Base-by-base conservation (phyloP, 2,888 invertebrate genomes). In the Philereme vetulata region DNA sequence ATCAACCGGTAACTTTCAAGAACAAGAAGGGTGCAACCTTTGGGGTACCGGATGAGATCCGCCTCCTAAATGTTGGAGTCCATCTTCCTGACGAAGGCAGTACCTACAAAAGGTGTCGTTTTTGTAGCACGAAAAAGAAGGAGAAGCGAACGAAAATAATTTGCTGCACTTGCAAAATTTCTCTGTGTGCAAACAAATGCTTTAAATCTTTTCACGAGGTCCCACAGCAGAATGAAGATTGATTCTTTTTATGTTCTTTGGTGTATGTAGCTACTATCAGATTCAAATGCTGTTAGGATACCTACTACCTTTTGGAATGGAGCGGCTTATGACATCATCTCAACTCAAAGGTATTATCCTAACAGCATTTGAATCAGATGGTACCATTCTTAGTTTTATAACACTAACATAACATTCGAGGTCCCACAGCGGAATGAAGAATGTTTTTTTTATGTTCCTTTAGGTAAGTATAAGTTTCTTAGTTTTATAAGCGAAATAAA, bases 211-310 rank as follows among this genome's bases (percentile, higher is more conserved):
- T 49, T 49, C 48, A 49, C 21, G 44, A 44, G 44, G 42, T n/a
- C n/a, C n/a, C 42, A n/a, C 42, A 42, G 21, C 21, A 21, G 21
- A 21, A 21, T 21, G 21, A 21, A 21, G 21, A 21, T 21, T 21
- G 21, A 21, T 42, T 42, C 33, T 33, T 35, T 35, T 49, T 49
- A 49, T 49, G 49, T 49, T 49, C 38, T 49, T 49, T 49, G 49
- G 49, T 49, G 49, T 49, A 49, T 49, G 49, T 49, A 49, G 49
- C 49, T 49, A 49, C 49, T 49, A 49, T 49, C 34, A 34, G 49
- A 49, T 49, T 49, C 49, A 49, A 49, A 49, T 49, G 49, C 49
- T 49, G 21, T 51, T 40, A 38, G 50, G 50, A 51, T 51, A 40
- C 50, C 11, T 44, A 44, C 10, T 51, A 51, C 40, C 40, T 51